A percentile compares a stretch with the other conserved stretches of the same genome.
These are phyloP conservation scores for Oriolus oriolus DNA, from an alignment of 2,113 vertebrate genomes.

Conservation along the genomic window DNA sequence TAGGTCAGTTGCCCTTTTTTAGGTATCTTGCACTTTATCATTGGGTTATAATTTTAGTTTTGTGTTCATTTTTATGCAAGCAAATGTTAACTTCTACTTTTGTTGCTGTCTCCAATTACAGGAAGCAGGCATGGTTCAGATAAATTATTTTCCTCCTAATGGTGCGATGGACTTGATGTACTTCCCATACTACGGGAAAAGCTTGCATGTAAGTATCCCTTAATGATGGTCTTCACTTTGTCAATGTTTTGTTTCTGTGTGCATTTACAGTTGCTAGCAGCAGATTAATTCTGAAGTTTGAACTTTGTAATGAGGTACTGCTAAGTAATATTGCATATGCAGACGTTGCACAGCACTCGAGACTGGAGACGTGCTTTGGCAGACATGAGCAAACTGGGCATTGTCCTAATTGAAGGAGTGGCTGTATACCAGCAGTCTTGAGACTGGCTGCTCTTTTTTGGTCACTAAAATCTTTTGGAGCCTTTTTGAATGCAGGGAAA, in stretches of 20 bases:
- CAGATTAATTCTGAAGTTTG: background rate
- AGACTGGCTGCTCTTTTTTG: background rate
- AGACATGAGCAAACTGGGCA: background rate
- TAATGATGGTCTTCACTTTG: background rate
- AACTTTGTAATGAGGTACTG: background rate
- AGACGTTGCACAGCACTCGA: background rate
- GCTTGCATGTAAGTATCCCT: slow-evolving; percentile 85
- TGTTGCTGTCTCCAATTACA: slow-evolving; percentile 62
- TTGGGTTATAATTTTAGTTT: background rate
- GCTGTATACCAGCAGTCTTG: background rate
- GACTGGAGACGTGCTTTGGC: background rate
- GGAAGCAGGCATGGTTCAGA: slow-evolving; percentile 66
- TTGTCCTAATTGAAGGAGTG: background rate
- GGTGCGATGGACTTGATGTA: slow-evolving; percentile 90
- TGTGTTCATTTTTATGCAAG: background rate
- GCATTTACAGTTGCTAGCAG: background rate
- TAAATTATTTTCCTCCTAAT: slow-evolving; percentile 80
- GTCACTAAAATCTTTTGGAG: background rate
- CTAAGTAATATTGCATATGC: background rate
- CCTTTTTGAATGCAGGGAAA: background rate
- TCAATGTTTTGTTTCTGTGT: background rate
- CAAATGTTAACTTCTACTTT: background rate
- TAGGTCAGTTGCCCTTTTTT: background rate
- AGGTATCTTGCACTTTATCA: background rate
- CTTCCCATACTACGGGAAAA: slow-evolving; percentile 96